phyloP scores from a whole-genome alignment of 2,888 invertebrate genomes.

The Halictus ligatus region DNA sequence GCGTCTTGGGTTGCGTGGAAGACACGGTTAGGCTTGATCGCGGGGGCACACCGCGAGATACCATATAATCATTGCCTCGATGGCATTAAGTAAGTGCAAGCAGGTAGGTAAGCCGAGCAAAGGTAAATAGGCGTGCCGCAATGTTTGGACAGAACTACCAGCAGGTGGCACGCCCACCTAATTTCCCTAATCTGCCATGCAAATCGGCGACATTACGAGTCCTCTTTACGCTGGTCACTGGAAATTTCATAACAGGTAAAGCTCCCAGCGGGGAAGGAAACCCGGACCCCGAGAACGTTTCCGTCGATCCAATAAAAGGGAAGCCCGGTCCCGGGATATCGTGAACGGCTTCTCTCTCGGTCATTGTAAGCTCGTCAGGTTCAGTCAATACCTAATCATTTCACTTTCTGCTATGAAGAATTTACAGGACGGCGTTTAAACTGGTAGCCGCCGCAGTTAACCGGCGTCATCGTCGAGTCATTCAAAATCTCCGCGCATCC shows the following conservation, averaged over 20 bases:
- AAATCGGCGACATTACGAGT: conserved; percentile 78
- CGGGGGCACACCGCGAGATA: conserved; percentile 34
- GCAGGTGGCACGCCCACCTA: conserved; percentile 75
- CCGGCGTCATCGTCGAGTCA: background rate
- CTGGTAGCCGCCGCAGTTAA: background rate
- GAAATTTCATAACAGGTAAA: conserved; percentile 71
- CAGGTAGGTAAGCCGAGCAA: conserved; percentile 58
- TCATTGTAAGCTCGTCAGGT: background rate
- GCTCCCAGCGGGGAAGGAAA: conserved; percentile 52
- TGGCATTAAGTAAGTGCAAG: conserved; percentile 57
- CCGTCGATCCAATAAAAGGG: conserved; percentile 27
- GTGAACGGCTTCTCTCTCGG: conserved; percentile 4
- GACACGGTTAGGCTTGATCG: conserved; percentile 26
- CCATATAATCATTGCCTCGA: conserved; percentile 53
- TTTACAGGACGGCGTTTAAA: background rate
- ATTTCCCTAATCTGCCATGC: conserved; percentile 79
- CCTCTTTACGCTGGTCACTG: conserved; percentile 74
- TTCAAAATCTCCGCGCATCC: conserved; percentile 18
- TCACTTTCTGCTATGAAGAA: conserved; percentile 23
- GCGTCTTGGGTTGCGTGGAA: background rate
- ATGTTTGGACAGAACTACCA: conserved; percentile 74
- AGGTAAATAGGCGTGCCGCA: conserved; percentile 63
- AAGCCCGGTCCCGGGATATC: conserved; percentile 1
- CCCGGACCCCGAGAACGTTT: conserved; percentile 41
- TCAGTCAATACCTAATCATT: conserved; percentile 37